phyloP scores from a whole-genome alignment of 2,888 invertebrate genomes.

The Tanypteryx hageni region DNA sequence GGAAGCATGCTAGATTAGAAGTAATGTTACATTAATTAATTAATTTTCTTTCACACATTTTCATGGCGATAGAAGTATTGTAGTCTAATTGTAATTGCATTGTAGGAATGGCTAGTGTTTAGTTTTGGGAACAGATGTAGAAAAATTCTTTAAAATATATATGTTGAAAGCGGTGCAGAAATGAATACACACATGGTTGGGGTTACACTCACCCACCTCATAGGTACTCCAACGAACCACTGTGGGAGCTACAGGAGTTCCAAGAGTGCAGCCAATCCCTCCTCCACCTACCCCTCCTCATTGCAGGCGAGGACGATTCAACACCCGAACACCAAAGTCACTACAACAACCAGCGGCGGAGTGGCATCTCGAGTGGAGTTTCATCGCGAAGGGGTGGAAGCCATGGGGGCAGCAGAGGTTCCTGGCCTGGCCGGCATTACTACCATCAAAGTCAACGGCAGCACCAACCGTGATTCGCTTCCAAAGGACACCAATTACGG shows the following conservation, averaged over 20 bases:
- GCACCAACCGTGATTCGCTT: conserved; percentile 50
- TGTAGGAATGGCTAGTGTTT: neutral
- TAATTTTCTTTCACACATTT: too few species aligned
- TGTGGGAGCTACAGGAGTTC: conserved; percentile 61
- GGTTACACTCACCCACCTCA: conserved; percentile 55
- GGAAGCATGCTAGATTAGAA: too few species aligned
- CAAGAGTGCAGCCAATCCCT: conserved; percentile 63
- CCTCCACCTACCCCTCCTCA: conserved; percentile 63
- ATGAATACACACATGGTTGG: conserved; percentile 61
- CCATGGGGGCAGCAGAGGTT: conserved; percentile 55
- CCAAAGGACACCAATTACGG: conserved; percentile 56
- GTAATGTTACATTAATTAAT: too few species aligned
- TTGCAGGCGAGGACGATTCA: conserved; percentile 61
- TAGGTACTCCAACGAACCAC: conserved; percentile 56
- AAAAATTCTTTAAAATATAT: neutral
- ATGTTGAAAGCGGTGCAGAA: neutral
- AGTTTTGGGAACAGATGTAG: neutral
- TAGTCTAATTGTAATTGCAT: neutral
- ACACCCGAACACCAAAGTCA: conserved; percentile 58
- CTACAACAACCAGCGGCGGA: conserved; percentile 52
- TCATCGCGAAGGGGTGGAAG: conserved; percentile 49
- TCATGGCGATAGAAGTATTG: too few species aligned
- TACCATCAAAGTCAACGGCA: conserved; percentile 60
- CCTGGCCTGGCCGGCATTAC: conserved; percentile 61
- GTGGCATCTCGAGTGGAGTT: conserved; percentile 53